Percentiles rank a stretch among this genome's conserved stretches.
Evolutionary conservation across 2,113 vertebrate species (phyloP).

Genomic region (Scomber scombrus): DNA sequence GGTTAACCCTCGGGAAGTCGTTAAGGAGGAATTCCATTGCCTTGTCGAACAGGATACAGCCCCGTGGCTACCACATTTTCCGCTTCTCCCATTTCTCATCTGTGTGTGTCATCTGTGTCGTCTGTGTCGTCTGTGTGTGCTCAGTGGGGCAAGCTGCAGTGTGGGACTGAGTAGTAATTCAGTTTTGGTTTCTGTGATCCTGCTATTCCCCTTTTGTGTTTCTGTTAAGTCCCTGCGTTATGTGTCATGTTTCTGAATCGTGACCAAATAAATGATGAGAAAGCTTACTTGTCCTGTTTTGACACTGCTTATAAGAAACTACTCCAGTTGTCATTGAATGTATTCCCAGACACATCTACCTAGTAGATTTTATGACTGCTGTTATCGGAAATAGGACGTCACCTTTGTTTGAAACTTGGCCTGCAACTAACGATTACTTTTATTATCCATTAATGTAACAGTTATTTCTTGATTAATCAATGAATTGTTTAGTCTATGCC

Average conservation of each 20-base stretch:
- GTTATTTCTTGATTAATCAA: no score
- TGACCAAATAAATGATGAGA: slow-evolving; percentile 12
- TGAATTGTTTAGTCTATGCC: no score
- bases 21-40: slow-evolving; percentile 37
- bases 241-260: slow-evolving; percentile 28
- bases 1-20: slow-evolving; percentile 21
- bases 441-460: no score
- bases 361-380: not conserved
- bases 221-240: not conserved
- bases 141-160: slow-evolving; percentile 7
- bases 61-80: slow-evolving; percentile 34
- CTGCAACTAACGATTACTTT: no score
- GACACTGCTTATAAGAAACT: not conserved
- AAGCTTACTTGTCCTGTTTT: slow-evolving; percentile 3
- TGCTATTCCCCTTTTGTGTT: slow-evolving; percentile 15
- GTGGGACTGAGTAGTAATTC: slow-evolving; percentile 26
- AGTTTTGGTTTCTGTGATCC: not conserved
- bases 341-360: no score
- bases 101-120: slow-evolving; percentile 18
- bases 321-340: not conserved
- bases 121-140: no score
- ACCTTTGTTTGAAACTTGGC: not conserved
- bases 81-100: slow-evolving; percentile 34
- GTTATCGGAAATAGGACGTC: not conserved
- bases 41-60: slow-evolving; percentile 21